A percentile compares a stretch with the other conserved stretches of the same genome.
Evolutionary conservation across 1,140 invertebrate species (phyloP).

Genomic region (Teleogryllus occipitalis): DNA sequence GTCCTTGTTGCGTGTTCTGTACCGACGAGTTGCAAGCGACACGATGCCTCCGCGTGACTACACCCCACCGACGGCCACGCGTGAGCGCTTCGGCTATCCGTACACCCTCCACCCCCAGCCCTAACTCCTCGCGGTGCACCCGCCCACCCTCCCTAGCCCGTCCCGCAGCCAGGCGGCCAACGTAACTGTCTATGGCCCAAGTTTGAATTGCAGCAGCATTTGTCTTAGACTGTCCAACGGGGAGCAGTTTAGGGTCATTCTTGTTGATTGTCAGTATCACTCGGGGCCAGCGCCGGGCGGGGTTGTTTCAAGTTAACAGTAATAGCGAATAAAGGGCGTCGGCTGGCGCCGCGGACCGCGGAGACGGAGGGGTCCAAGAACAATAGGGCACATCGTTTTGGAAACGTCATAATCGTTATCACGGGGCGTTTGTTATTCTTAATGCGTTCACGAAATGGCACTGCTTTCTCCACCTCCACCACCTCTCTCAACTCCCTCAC

Average conservation of each 20-base stretch:
- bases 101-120: too few relatives aligned
- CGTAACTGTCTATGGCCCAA: not conserved
- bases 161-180: too few relatives aligned
- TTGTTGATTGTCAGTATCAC: constrained; percentile 4
- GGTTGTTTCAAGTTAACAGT: not conserved
- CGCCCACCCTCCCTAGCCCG: not conserved
- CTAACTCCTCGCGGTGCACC: too few relatives aligned
- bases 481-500: not conserved
- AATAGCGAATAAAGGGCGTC: not conserved
- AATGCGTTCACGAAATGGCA: not conserved
- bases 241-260: constrained; percentile 3
- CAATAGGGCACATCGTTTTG: constrained; percentile 3
- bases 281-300: not conserved
- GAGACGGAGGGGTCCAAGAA: not conserved
- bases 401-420: constrained; percentile 4
- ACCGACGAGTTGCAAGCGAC: too few relatives aligned
- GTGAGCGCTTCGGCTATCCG: too few relatives aligned
- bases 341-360: too few relatives aligned
- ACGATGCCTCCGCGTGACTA: not conserved
- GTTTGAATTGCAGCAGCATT: constrained; percentile 3
- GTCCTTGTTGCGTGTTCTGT: too few relatives aligned
- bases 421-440: constrained; percentile 3
- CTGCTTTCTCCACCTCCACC: not conserved
- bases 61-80: too few relatives aligned
- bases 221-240: not conserved